Evolutionary conservation across 1,140 invertebrate species (phyloP).

Genomic region (Oreohelix idahoensis): DNA sequence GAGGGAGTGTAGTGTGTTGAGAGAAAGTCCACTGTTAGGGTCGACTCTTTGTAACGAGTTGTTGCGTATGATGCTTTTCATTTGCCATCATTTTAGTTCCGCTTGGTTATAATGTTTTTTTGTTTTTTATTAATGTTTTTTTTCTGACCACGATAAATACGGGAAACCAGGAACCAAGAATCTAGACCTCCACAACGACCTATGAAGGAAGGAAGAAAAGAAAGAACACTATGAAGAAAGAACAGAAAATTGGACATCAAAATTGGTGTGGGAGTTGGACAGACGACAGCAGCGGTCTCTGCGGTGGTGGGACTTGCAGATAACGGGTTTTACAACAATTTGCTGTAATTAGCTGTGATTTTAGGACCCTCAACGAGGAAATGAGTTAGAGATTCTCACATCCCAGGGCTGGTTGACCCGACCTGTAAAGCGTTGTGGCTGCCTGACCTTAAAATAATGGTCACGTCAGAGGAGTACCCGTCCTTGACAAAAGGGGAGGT

Average conservation of each 20-base stretch:
- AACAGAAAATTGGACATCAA: not conserved
- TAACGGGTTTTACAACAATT: slow-evolving; percentile 5
- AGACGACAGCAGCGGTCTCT: not conserved
- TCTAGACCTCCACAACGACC: no score
- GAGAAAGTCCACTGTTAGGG: no score
- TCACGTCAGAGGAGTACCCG: not conserved
- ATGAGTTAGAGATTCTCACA: not conserved
- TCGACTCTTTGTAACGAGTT: no score
- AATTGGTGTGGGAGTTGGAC: not conserved
- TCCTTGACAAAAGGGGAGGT: not conserved
- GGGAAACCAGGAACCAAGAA: no score
- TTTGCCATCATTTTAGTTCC: no score
- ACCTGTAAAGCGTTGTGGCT: not conserved
- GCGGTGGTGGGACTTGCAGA: not conserved
- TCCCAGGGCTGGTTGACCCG: slow-evolving; percentile 4
- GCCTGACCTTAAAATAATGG: not conserved
- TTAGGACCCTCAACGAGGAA: slow-evolving; percentile 11
- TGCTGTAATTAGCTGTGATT: slow-evolving; percentile 13
- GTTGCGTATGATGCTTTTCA: no score
- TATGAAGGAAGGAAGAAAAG: not conserved
- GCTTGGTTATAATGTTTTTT: no score
- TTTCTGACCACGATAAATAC: no score
- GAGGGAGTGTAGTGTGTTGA: no score
- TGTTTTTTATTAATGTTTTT: no score
- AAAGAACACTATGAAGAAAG: not conserved